These are phyloP conservation scores for Rhagium mordax DNA, from an alignment of 2,888 invertebrate genomes.

Conservation along the genomic window DNA sequence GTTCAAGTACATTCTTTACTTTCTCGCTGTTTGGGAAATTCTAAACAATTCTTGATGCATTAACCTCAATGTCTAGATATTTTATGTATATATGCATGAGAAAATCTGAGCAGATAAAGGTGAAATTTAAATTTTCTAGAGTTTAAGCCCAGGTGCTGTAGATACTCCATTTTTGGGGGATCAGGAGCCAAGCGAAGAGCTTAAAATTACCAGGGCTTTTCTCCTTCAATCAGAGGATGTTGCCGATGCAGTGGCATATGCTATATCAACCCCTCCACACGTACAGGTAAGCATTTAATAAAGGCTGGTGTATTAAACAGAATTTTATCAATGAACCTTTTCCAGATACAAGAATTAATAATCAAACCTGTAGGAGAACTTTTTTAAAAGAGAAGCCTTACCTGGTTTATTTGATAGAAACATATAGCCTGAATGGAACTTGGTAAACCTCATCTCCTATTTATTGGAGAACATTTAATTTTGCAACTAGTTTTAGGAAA, in stretches of 20 bases:
- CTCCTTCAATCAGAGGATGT: conserved; percentile 26
- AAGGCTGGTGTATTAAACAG: no score
- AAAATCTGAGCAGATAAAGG: no score
- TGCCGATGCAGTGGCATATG: conserved; percentile 17
- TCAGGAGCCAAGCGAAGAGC: neutral
- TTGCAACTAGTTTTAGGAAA: no score
- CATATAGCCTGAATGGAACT: no score
- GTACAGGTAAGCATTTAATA: conserved; percentile 15
- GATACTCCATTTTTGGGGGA: conserved; percentile 45
- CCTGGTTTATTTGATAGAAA: neutral
- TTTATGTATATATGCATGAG: no score
- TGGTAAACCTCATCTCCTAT: no score
- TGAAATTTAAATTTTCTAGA: no score
- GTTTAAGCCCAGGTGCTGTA: conserved; percentile 55
- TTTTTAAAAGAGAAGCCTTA: neutral
- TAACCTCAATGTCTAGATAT: no score
- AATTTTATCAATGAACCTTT: neutral
- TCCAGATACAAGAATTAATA: conserved; percentile 15
- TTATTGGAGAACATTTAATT: no score
- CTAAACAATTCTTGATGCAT: no score
- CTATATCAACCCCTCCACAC: conserved; percentile 24
- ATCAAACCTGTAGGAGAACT: neutral
- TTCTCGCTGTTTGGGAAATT: neutral
- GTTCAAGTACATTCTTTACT: neutral
- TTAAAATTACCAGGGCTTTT: neutral